Base-by-base conservation (phyloP, 2,113 vertebrate genomes). In the Mellivora capensis region DNA sequence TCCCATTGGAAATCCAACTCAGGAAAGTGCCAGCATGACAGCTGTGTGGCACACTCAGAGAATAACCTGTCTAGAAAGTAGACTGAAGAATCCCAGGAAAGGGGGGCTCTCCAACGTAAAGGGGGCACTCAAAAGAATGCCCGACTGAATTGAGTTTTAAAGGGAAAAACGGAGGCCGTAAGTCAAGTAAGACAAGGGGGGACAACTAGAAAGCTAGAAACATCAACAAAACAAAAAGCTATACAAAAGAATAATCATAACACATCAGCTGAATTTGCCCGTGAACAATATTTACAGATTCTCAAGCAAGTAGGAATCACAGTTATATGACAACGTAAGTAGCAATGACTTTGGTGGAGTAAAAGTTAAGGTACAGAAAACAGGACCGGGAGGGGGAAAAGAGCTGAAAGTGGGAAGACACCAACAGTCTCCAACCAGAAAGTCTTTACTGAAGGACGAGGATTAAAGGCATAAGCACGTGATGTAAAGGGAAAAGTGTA, bases 1-100 rank as follows among this genome's bases (percentile, higher is more conserved):
- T 67, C 94, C 94, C 92, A 93, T 0, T 93, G 93, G 37, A 96
- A 96, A 95, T 59, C 37, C 79, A 96, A 91, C 52, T 93, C 57
- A 37, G 89, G 72, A 57, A 89, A 72, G 86, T 87, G 87, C 86
- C 91, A 95, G 86, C 6, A 86, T 61, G 74, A 93, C 77, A 91
- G 82, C 93, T 94, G 37, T 44, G 74, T 9, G 71, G 47, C 54
- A 59, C 49, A 67, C 54, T 17, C 57, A 61, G 89, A 69, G 42
- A 62, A 90, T 47, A 94, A 76, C 85, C 81, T 76, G 21, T 81
- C 47, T 61, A 90, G 61, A 92, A 79, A 14, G 57, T 29, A 6
- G 72, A 37, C 23, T 37, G 25, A 29, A 15, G 96, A 92, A 54
- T 39, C 71, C 86, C 69, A 88, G 39, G 71, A 94, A 93, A 93